Conservation (phyloP, 2,888 invertebrate genomes). For the Stegophylla sp. region DNA sequence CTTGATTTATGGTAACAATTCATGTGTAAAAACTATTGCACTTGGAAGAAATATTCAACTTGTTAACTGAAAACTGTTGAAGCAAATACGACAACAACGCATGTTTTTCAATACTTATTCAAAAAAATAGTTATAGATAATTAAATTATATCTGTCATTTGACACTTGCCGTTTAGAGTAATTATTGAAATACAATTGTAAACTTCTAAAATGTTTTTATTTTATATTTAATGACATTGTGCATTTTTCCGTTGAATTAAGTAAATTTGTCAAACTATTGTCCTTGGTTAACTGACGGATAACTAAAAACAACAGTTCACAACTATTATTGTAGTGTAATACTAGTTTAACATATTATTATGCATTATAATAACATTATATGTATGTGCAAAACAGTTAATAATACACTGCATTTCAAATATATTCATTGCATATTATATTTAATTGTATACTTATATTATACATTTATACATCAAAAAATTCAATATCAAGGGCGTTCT, state of each 20-base stretch:
- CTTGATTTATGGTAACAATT: not conserved
- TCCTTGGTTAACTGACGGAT: too few relatives aligned
- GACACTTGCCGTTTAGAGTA: slow-evolving; percentile 49
- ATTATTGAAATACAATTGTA: slow-evolving; percentile 16
- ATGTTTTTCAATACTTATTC: slow-evolving; percentile 3
- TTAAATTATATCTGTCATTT: slow-evolving; percentile 34
- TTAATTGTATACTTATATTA: too few relatives aligned
- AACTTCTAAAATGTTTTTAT: not conserved
- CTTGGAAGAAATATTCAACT: not conserved
- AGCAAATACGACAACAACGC: not conserved
- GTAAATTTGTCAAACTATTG: not conserved
- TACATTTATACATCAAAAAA: too few relatives aligned
- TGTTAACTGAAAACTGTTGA: slow-evolving; percentile 24
- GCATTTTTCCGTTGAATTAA: not conserved
- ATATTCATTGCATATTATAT: too few relatives aligned
- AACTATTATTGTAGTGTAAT: too few relatives aligned
- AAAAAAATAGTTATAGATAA: not conserved
- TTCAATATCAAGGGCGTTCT: too few relatives aligned
- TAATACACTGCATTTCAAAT: too few relatives aligned
- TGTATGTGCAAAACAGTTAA: too few relatives aligned
- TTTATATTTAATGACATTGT: not conserved
- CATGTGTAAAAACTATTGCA: not conserved
- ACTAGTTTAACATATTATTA: too few relatives aligned
- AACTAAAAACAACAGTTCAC: too few relatives aligned
- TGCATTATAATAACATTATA: too few relatives aligned